These are phyloP conservation scores for Limnephilus rhombicus DNA, from an alignment of 2,888 invertebrate species.

Conservation along the genomic window DNA sequence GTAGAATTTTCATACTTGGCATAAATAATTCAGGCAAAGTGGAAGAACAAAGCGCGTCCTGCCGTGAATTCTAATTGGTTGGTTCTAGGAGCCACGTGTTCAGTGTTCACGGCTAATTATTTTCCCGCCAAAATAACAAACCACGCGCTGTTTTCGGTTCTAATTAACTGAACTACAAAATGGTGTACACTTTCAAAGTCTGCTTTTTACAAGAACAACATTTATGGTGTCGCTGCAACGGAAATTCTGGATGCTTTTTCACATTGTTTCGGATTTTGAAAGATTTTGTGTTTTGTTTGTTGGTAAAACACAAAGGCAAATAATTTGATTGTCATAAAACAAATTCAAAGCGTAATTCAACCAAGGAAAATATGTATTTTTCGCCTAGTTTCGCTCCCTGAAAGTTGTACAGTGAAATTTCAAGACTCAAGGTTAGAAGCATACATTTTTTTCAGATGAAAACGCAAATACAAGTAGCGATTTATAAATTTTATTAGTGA, in stretches of 20 bases:
- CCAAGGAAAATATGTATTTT: not conserved
- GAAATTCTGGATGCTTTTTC: not conserved
- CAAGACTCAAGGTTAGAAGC: too few relatives aligned
- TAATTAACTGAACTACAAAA: slow-evolving; percentile 55
- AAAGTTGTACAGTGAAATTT: too few relatives aligned
- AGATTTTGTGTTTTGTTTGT: not conserved
- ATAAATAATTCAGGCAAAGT: slow-evolving; percentile 38
- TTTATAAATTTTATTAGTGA: too few relatives aligned
- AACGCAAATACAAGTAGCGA: too few relatives aligned
- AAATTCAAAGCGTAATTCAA: not conserved
- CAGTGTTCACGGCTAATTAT: slow-evolving; percentile 59
- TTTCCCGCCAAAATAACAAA: slow-evolving; percentile 62
- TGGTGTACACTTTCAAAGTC: not conserved
- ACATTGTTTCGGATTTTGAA: not conserved
- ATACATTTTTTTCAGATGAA: too few relatives aligned
- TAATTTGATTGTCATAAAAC: not conserved
- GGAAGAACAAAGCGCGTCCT: slow-evolving; percentile 43
- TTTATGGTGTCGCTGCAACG: not conserved
- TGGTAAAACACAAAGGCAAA: not conserved
- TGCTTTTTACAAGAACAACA: not conserved
- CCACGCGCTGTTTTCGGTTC: slow-evolving; percentile 49
- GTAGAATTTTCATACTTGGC: slow-evolving; percentile 20
- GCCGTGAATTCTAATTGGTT: slow-evolving; percentile 46
- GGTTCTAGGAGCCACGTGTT: slow-evolving; percentile 50
- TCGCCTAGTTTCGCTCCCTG: too few relatives aligned